Base-by-base conservation (phyloP, 2,888 invertebrate genomes). In the Napeogenes inachia region DNA sequence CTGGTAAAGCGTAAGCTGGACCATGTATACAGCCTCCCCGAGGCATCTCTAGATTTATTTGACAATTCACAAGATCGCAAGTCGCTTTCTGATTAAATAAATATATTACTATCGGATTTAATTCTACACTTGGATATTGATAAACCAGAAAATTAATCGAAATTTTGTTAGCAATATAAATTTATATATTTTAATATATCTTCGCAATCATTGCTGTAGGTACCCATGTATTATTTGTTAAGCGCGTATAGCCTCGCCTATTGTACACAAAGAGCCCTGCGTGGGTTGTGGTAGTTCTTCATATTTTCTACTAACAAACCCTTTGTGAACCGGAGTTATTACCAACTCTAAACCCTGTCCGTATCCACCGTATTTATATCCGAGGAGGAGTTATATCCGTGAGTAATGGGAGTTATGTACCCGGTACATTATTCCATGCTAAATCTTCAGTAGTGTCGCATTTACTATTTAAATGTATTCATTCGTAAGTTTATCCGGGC, bases 381-480 rank as follows among this genome's bases (percentile, higher is more conserved):
- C 76, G 71, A 70, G 74, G 75, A 79, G 84, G 84, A 88, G 84
- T 87, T 88, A 87, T 85, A 76, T 73, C 79, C 84, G 76, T 84
- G 84, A 86, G 85, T 87, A 87, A 89, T 87, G 84, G 79, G 77
- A 82, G 80, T 87, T 87, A 87, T 85, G 84, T 87, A 81, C 78
- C 77, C 71, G 78, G 78, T 80, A 82, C 85, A 88, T 88, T 87
- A 87, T 84, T 80, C 82, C 77, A 76, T 79, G 82, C 78, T 89
- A 90, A 88, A 90, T 89, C 87, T 83, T 80, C 79, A 70, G 75
- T 78, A 82, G 84, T 85, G 85, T 85, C 86, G 82, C 85, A 79
- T 87, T 90, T 86, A 86, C 89, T 90, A 89, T 89, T 90, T 89
- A 89, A 89, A 90, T 89, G 87, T 90, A 89, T 89, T 90, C 89